Evolutionary conservation across 2,888 invertebrate genomes (phyloP), one percentile per base, ranked within the genome.

Genomic region (Phlogophora meticulosa): DNA sequence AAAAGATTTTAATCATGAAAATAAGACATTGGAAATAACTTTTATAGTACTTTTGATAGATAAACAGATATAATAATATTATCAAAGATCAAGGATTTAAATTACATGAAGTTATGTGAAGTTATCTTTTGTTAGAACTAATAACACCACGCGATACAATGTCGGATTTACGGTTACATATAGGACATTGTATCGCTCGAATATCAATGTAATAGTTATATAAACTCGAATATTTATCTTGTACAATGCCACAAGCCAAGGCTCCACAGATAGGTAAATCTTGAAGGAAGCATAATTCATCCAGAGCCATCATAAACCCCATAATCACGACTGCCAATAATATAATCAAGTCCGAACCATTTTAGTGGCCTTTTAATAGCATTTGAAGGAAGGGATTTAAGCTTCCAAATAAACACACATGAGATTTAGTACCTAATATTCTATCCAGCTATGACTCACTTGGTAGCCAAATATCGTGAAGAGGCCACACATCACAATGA

Each of bases 221-320:
- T 42, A n/a, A n/a, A 53, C 7, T 15, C 24, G 13, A 20, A 46
- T 45, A n/a, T 15, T 9, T 55, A n/a, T 32, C 11, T 20, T 28
- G 20, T 28, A 9, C 17, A 32, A 61, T 36, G 2, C 43, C n/a
- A n/a, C n/a, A n/a, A 36, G 20, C 24, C 5, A 9, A 24, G 10
- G 87, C 93, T 92, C 72, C 94, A 94, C 90, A 94, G 80, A 64
- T 94, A 94, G 89, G 73, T 94, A 94, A 70, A 93, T 85, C 13
- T 93, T 92, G 74, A 93, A 94, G 17, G 94, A 94, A 32, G 94
- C 94, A 72, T 95, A 95, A 83, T 98, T 98, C 89, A 98, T 5
- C 17, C 7, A 17, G 15, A 38, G 1, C 5, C 24, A 28, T 28
- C 1, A 22, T 28, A n/a, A 24, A 22, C 42, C 34, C 13, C 43